Evolutionary conservation across 35 echinoderm and acorn worm genomes (phyloP).

Genomic region (Strongylocentrotus purpuratus): DNA sequence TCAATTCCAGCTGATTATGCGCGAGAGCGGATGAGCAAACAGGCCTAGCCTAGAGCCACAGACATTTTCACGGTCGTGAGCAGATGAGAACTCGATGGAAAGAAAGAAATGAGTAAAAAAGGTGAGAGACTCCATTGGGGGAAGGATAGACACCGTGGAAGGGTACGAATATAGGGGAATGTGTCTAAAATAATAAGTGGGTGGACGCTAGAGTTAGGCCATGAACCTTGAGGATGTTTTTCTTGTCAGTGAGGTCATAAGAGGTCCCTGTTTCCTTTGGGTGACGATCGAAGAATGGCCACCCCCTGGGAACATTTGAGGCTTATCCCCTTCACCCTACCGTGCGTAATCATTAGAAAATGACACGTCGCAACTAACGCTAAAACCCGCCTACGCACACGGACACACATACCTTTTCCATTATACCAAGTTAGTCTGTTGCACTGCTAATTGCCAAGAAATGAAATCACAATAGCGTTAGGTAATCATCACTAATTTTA

Average conservation of each 20-base stretch:
- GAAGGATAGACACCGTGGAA: neutral
- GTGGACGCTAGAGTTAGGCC: neutral
- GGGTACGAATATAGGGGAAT: neutral
- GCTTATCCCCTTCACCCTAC: neutral
- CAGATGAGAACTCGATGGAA: neutral
- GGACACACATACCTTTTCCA: neutral
- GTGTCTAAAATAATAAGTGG: conserved; percentile 12
- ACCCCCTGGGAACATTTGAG: neutral
- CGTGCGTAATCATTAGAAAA: conserved; percentile 3
- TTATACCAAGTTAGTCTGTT: neutral
- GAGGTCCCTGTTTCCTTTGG: neutral
- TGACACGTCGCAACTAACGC: neutral
- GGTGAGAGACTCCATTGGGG: neutral
- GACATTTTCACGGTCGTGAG: conserved; percentile 11
- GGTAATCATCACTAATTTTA: too few species aligned
- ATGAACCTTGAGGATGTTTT: neutral
- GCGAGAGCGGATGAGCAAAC: conserved; percentile 5
- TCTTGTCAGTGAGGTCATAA: conserved; percentile 9
- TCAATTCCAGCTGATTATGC: conserved; percentile 36
- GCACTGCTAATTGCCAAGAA: too few species aligned
- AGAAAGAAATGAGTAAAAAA: neutral
- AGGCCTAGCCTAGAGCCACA: neutral
- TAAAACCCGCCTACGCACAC: neutral
- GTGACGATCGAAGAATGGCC: neutral
- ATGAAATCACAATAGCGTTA: too few species aligned